Base-by-base conservation (phyloP, 1,140 invertebrate genomes). In the Drosophila bocki region DNA sequence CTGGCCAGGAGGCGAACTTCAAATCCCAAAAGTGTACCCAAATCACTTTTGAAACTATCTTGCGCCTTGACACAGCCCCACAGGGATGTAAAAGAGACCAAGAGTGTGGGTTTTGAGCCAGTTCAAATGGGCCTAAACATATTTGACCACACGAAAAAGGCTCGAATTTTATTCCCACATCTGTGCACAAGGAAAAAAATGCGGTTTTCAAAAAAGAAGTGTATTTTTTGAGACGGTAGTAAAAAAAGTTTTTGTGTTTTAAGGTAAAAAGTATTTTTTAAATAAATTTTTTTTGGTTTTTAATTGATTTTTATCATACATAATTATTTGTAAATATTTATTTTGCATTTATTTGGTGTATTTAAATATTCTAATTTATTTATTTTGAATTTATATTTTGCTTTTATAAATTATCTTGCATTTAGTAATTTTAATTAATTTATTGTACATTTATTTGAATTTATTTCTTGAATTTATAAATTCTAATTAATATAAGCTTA, bases 11-110 rank as follows among this genome's bases (percentile, higher is more conserved):
- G 33, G 51, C 56, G 54, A 68, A 79, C 82, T 72, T 68, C 83
- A 78, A 81, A 80, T 81, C 84, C 84, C 84, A 72, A 88, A 87
- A 85, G 84, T 88, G 78, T 81, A 88, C 84, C 84, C 84, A 88
- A 88, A 88, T 88, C 84, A 88, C 84, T 88, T 88, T 88, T 88
- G 84, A 90, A 88, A 88, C 84, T 88, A 88, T 88, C 85, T 90
- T 87, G 78, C 80, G 80, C 85, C 85, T 88, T 88, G 84, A 84
- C 85, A 82, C 81, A 83, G 59, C 70, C 80, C 82, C 51, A 74
- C 56, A 48, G 47, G 35, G 64, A 63, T 42, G 54, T 59, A 32
- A 64, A 62, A 32, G 33, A 51, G 37, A 44, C 3, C 32, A 17
- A 48, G 35, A 58, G 29, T 50, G 29, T 15, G 53, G 53, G 64